Evolutionary conservation across 2,888 invertebrate genomes (phyloP), one percentile per base, ranked within the genome.

Genomic region (Oscheius myriophilus): DNA sequence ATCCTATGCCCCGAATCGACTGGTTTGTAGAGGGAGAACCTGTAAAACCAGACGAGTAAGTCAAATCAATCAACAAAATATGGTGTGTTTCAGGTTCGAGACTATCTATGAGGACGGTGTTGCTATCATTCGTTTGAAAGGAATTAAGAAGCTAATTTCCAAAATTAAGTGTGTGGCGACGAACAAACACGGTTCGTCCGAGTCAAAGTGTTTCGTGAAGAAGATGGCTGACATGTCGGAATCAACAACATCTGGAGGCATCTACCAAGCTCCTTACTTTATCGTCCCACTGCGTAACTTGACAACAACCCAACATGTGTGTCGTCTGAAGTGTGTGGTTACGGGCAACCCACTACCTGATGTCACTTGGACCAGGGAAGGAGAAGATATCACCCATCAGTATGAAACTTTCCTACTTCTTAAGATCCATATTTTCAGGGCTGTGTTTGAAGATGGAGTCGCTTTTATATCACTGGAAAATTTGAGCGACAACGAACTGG

Each of bases 1-100:
- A 80, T n/a, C 88, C 88, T 4, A 69, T 80, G 41, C 80, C 82
- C 1, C 43, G 79, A 79, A 81, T 87, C 83, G 82, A 80, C 75
- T 81, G 79, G 82, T 74, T 58, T n/a, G 71, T 81, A 16, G 80
- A 83, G 49, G 82, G 81, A 25, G 2, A 51, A 18, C 18, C n/a
- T 49, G 49, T 49, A 11, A 21, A 49, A 49, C n/a, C n/a, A 6
- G 18, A 21, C n/a, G 49, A 21, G 49, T 49, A 21, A 7, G 49
- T 49, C 11, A 14, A 43, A 14, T 43, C 12, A 43, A 43, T 43
- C n/a, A 16, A 43, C n/a, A n/a, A n/a, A n/a, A n/a, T n/a, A n/a
- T n/a, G n/a, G n/a, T n/a, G n/a, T n/a, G n/a, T 51, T 75, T 63
- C 65, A 77, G 77, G 39, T 51, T 62, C 43, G 70, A 72, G 41